Base-by-base conservation (phyloP, 2,797 vertebrate species). In the Pampus argenteus region DNA sequence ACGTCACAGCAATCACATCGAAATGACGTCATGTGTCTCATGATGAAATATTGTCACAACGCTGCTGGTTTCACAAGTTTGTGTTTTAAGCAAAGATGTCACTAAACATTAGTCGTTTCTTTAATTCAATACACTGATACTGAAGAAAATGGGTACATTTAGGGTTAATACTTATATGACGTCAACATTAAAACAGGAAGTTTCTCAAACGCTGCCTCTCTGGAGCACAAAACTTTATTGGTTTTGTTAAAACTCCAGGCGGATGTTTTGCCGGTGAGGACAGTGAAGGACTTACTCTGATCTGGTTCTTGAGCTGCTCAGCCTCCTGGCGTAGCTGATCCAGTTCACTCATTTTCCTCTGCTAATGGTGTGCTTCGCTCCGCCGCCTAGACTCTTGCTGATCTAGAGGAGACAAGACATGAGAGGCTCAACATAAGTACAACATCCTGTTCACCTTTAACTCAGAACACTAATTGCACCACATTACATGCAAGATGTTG, bases 321-420 rank as follows among this genome's bases (percentile, higher is more conserved):
- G 97, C 97, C 96, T 98, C 97, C 94, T 97, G 96, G 95, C 97
- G 96, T 95, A 98, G 94, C 95, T 98, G 97, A 93, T 99, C 98
- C 73, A 99, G 96, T 94, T 99, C 98, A 82, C 97, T 99, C 98
- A 99, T 99, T 96, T 98, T 99, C 95, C 92, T 94, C 90, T 94
- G 89, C 95, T 95, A 94, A 94, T 94, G 92, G 93, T 95, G 94
- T 86, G 93, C 95, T 95, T 95, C 91, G 82, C 93, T 91, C 94
- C 94, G 91, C 94, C 94, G 93, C 96, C 89, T 89, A 91, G 94
- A 95, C 93, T 93, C 92, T 92, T 95, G 89, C 93, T 92, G 94
- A 95, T 96, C 97, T 99, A 78, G 20, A 74, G 61, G 38, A 77
- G 68, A 25, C 84, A 49, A 78, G 26, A 65, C 61, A 74, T 3